Percentiles rank a stretch among this genome's conserved stretches.
Evolutionary conservation across 2,888 invertebrate species (phyloP).

Genomic region (Hirudinaria manillensis): DNA sequence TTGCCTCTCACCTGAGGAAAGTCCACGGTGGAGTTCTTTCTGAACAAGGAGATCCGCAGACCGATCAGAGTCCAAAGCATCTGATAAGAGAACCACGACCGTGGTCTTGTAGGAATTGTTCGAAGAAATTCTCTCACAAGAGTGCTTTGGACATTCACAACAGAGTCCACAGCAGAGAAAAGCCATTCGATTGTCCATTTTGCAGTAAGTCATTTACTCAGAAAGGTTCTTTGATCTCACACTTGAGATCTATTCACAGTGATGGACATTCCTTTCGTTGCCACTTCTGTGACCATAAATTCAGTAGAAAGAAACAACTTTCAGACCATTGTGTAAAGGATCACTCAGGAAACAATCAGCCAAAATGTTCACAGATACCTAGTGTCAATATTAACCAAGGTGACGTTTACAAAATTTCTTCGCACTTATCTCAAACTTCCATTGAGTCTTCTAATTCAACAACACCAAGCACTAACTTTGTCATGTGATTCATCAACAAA

Average conservation of each 20-base stretch:
- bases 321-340: background rate
- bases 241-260: background rate
- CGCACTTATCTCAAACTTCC: too few relatives aligned
- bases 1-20: conserved; percentile 11
- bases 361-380: background rate
- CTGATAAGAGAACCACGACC: background rate
- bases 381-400: too few relatives aligned
- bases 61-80: too few relatives aligned
- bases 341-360: background rate
- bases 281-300: background rate
- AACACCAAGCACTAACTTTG: too few relatives aligned
- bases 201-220: conserved; percentile 3
- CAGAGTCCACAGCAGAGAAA: conserved; percentile 13
- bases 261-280: background rate
- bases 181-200: conserved; percentile 7
- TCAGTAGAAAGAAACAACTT: background rate
- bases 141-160: background rate
- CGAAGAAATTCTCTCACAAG: background rate
- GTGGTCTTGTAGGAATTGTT: background rate
- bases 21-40: background rate
- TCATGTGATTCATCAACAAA: too few relatives aligned
- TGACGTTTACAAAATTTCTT: too few relatives aligned
- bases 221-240: conserved; percentile 5
- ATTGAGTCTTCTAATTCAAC: too few relatives aligned
- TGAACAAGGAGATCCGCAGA: too few relatives aligned